These are phyloP conservation scores for Aphrocallistes beatrix DNA, from an alignment of 37 sponge, comb jelly and placozoan genomes.

Conservation along the genomic window DNA sequence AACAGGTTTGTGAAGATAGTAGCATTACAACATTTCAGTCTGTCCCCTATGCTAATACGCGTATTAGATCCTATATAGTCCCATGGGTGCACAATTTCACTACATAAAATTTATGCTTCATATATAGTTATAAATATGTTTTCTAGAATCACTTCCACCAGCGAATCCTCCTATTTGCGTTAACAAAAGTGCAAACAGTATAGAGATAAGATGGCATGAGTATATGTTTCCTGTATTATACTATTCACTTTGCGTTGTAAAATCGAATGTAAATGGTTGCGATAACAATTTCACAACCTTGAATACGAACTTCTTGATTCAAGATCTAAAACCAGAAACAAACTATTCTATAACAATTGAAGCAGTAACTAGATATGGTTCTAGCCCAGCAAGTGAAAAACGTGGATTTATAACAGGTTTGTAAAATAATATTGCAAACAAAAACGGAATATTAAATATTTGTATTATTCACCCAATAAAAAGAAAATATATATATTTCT, in stretches of 20 bases:
- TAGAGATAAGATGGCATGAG: background rate
- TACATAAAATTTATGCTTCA: too few relatives aligned
- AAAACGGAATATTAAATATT: background rate
- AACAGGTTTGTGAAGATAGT: too few relatives aligned
- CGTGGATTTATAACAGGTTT: background rate
- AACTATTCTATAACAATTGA: background rate
- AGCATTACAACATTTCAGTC: too few relatives aligned
- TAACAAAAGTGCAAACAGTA: too few relatives aligned
- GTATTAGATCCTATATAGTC: too few relatives aligned
- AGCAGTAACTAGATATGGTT: background rate
- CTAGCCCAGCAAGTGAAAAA: background rate
- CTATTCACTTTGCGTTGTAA: background rate
- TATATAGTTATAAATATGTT: too few relatives aligned
- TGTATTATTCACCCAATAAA: background rate
- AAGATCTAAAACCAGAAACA: background rate
- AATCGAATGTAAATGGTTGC: background rate
- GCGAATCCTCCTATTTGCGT: too few relatives aligned
- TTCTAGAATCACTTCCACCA: too few relatives aligned
- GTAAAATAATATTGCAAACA: background rate
- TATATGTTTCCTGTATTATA: background rate
- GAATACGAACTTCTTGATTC: background rate
- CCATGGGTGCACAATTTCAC: too few relatives aligned
- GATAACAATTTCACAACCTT: background rate
- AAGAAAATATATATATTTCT: too few relatives aligned
- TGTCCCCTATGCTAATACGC: too few relatives aligned